A percentile compares a stretch with the other conserved stretches of the same genome.
Conservation (phyloP, 1,140 invertebrate genomes). For the Alviniconcha marisindica region DNA sequence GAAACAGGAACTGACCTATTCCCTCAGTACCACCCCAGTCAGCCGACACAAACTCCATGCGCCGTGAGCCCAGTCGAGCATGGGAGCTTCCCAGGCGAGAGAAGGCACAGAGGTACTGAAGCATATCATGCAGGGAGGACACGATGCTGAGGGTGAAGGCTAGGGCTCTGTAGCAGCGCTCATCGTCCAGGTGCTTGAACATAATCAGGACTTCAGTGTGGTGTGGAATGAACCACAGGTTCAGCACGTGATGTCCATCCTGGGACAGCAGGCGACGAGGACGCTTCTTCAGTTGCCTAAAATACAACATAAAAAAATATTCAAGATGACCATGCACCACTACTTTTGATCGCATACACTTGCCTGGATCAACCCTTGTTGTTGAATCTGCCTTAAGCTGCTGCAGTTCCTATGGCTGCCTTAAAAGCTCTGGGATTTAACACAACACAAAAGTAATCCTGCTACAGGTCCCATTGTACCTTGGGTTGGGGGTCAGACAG, state of each 20-base stretch:
- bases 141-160: slow-evolving; percentile 63
- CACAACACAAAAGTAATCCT: too few relatives aligned
- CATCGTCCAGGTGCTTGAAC: slow-evolving; percentile 70
- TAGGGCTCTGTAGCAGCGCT: slow-evolving; percentile 60
- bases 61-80: slow-evolving; percentile 60
- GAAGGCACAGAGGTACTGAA: slow-evolving; percentile 74
- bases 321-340: too few relatives aligned
- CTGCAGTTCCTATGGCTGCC: too few relatives aligned
- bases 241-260: slow-evolving; percentile 71
- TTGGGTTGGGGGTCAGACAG: slow-evolving; percentile 68
- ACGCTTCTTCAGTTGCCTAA: slow-evolving; percentile 66
- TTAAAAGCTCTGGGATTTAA: too few relatives aligned
- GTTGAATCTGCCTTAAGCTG: too few relatives aligned
- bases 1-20: slow-evolving; percentile 64
- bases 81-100: slow-evolving; percentile 66
- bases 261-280: slow-evolving; percentile 69
- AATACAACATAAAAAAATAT: too few relatives aligned
- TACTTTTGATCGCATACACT: too few relatives aligned
- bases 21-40: slow-evolving; percentile 74
- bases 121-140: slow-evolving; percentile 70
- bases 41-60: slow-evolving; percentile 69
- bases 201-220: slow-evolving; percentile 71
- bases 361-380: too few relatives aligned
- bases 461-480: too few relatives aligned
- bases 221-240: slow-evolving; percentile 76